A percentile compares a stretch with the other conserved stretches of the same genome.
These are phyloP conservation scores for Tenualosa thibaudeaui DNA, from an alignment of 2,797 vertebrate species.

Conservation along the genomic window DNA sequence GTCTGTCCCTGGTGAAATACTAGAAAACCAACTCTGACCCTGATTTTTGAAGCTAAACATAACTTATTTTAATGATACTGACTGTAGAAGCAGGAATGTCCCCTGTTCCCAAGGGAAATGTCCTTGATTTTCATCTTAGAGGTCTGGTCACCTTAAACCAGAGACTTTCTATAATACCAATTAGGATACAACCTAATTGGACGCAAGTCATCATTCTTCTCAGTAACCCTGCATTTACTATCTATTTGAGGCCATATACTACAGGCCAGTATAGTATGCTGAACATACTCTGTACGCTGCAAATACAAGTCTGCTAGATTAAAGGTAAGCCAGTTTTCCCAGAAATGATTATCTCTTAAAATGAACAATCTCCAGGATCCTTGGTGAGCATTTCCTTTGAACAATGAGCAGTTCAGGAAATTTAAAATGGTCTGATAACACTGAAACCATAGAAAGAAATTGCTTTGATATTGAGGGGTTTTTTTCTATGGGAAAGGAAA, in stretches of 20 bases:
- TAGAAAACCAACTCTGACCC: too few species aligned
- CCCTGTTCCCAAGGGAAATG: too few species aligned
- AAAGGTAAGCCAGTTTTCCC: background rate
- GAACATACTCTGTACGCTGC: background rate
- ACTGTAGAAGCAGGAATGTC: too few species aligned
- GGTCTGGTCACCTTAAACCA: background rate
- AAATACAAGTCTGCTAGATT: background rate
- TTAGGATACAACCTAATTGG: background rate
- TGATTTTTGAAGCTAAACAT: too few species aligned
- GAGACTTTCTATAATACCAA: background rate
- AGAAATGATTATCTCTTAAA: conserved; percentile 4
- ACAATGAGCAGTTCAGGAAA: conserved; percentile 9
- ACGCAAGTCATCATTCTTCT: too few species aligned
- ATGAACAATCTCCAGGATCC: background rate
- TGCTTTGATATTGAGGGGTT: conserved; percentile 10
- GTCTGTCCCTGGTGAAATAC: too few species aligned
- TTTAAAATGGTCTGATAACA: conserved; percentile 19
- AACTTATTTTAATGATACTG: too few species aligned
- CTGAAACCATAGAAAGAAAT: background rate
- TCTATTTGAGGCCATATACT: background rate
- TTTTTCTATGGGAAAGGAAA: background rate
- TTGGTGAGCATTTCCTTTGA: background rate
- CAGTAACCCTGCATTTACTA: background rate
- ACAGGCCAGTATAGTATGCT: background rate
- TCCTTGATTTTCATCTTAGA: too few species aligned